Evolutionary conservation across 1,140 invertebrate species (phyloP), one percentile per base, ranked within the genome.

Genomic region (Pseudomyrmex flavicornis): DNA sequence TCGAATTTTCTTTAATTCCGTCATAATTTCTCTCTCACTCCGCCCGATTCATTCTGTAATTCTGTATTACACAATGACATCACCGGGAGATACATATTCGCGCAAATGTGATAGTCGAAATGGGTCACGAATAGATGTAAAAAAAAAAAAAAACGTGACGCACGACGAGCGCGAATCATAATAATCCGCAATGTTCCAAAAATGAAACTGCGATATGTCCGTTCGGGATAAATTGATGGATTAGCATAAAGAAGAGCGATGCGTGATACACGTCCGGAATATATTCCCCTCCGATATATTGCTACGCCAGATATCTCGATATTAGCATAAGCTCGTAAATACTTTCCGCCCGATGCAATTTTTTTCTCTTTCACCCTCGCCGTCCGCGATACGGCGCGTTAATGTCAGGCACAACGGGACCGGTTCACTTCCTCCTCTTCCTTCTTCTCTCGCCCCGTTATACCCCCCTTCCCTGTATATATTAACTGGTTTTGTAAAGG

Each of bases 261-360:
- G 66, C 66, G 22, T 59, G 76, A 80, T 80, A 72, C 72, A 80
- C 44, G 76, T 44, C 44, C 44, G 76, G 65, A 58, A 80, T 80
- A 80, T 80, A 65, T 65, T 59, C 72, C n/a, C 44, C 5, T 35
- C 54, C 20, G 76, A 80, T 80, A 80, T 80, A 80, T 80, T 72
- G 76, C 76, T 50, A 80, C 54, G 76, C 54, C 76, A 80, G 66
- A 80, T 59, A 72, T 70, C 76, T 80, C 76, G 59, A 80, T 62
- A 80, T 80, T 80, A 80, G 76, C 76, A 80, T 80, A 80, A 80
- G 76, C 76, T 80, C 76, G 76, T 80, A 80, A 80, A 80, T 80
- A 80, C 76, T 72, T 80, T 72, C 66, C 56, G 76, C 66, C 44
- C 54, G 66, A 61, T 48, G 68, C 76, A 48, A 80, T 59, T 80